Evolutionary conservation across 2,888 invertebrate species (phyloP), one percentile per base, ranked within the genome.

Genomic region (Agrypnus murinus): DNA sequence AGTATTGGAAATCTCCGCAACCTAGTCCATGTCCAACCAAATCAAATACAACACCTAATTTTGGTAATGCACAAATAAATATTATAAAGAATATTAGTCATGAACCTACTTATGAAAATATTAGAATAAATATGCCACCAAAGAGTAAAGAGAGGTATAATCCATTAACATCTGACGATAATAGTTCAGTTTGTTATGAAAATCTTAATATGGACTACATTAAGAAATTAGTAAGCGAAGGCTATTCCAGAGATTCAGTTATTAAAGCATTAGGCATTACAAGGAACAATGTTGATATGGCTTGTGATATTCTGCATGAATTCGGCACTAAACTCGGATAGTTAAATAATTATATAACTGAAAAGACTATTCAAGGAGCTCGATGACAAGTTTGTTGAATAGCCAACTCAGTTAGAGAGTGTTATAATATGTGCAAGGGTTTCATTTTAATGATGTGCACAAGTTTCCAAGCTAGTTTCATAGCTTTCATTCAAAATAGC

Each of bases 281-380:
- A 0, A 89, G 96, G 69, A 98, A 97, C 87, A 95, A 98, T 85
- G 89, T 97, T 64, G 95, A 95, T 84, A 97, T 98, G 97, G 97
- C 97, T 53, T 94, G 97, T 87, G 96, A 97, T 78, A 97, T 97
- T 82, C 87, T 97, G 77, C 94, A 95, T 84, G 95, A 96, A 84
- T 97, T 97, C 85, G 96, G 94, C 55, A 90, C 91, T 55, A 92
- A 92, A 80, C 77, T 80, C 74, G 80, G 80, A 74, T 79, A 78
- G 72, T 68, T 43, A 7, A 60, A 34, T 34, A 31, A 10, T 17
- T 40, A n/a, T 5, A 8, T 34, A 36, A 9, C 17, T 6, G 36
- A 36, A 15, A 15, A 15, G 36, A 9, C 17, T 14, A 15, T 36
- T 10, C 55, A 55, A 14, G 55, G 10, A 10, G 53, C 53, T 53